A percentile compares a stretch with the other conserved stretches of the same genome.
phyloP scores from a whole-genome alignment of 2,888 invertebrate species.

The Zygaena filipendulae region DNA sequence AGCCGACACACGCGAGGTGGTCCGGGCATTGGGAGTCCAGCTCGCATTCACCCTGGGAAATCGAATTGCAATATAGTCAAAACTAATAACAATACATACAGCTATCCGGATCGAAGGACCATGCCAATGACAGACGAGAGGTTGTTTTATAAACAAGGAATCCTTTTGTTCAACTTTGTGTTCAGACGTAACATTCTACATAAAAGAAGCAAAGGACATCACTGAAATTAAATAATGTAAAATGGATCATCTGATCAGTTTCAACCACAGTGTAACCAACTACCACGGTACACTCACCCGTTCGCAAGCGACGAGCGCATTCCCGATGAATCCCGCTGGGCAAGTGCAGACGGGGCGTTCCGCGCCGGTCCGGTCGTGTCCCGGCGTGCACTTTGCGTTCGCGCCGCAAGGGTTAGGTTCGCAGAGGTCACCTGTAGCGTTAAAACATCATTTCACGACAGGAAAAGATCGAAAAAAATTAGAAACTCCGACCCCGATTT shows the following conservation, averaged over 20 bases:
- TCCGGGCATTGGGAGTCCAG: slow-evolving; percentile 81
- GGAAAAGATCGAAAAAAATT: slow-evolving; percentile 1
- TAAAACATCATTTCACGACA: slow-evolving; percentile 1
- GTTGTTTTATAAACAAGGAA: too few species aligned
- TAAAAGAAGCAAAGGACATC: too few species aligned
- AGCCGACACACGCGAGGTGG: slow-evolving; percentile 81
- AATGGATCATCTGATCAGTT: too few species aligned
- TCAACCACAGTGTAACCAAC: too few species aligned
- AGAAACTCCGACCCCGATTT: too few species aligned
- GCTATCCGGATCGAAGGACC: too few species aligned
- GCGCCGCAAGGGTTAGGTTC: slow-evolving; percentile 88
- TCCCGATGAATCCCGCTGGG: slow-evolving; percentile 80
- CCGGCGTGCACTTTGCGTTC: slow-evolving; percentile 83
- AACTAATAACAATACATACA: not conserved
- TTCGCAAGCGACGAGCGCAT: slow-evolving; percentile 77
- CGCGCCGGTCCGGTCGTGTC: slow-evolving; percentile 82
- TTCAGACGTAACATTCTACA: too few species aligned
- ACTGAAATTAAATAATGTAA: too few species aligned
- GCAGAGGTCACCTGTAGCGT: slow-evolving; percentile 82
- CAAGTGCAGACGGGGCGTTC: slow-evolving; percentile 91
- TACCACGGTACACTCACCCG: too few species aligned
- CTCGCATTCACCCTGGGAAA: slow-evolving; percentile 85
- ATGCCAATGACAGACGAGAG: too few species aligned
- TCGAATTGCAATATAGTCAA: too few species aligned
- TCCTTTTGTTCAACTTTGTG: too few species aligned